These are phyloP conservation scores for Parelbella ahira DNA, from an alignment of 2,888 invertebrate genomes.

Conservation along the genomic window DNA sequence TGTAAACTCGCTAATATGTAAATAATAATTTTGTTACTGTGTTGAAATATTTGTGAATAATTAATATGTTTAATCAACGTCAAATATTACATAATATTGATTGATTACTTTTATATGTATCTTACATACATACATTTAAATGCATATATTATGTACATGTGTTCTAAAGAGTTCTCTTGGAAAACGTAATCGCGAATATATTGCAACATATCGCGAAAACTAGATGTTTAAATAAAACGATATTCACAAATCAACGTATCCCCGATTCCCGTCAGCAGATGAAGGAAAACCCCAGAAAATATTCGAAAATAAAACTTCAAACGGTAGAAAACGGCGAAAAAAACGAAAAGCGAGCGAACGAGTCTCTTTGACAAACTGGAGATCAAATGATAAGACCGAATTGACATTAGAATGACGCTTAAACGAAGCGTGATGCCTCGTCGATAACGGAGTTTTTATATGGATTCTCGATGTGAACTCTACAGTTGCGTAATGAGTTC, in stretches of 20 bases:
- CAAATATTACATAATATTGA: too few species aligned
- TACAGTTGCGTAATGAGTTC: not conserved
- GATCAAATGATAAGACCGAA: slow-evolving; percentile 19
- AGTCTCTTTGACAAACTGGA: slow-evolving; percentile 17
- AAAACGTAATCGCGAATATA: too few species aligned
- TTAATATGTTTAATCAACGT: too few species aligned
- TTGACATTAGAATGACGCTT: slow-evolving; percentile 37
- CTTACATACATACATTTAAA: too few species aligned
- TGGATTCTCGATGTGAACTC: slow-evolving; percentile 40
- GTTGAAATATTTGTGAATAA: too few species aligned
- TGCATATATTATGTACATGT: too few species aligned
- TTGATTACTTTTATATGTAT: too few species aligned
- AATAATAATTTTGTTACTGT: too few species aligned
- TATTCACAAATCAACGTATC: slow-evolving; percentile 5
- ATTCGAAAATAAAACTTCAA: slow-evolving; percentile 18
- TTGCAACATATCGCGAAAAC: too few species aligned
- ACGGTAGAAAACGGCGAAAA: not conserved
- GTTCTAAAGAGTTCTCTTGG: too few species aligned
- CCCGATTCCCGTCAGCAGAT: slow-evolving; percentile 5
- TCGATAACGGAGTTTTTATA: slow-evolving; percentile 43
- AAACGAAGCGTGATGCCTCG: slow-evolving; percentile 52
- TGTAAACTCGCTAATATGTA: too few species aligned
- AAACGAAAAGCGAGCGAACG: slow-evolving; percentile 3
- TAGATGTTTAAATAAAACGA: too few species aligned
- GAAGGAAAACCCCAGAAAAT: slow-evolving; percentile 7